A percentile compares a stretch with the other conserved stretches of the same genome.
phyloP scores from a whole-genome alignment of 2,113 vertebrate species.

The Irena cyanogastra region DNA sequence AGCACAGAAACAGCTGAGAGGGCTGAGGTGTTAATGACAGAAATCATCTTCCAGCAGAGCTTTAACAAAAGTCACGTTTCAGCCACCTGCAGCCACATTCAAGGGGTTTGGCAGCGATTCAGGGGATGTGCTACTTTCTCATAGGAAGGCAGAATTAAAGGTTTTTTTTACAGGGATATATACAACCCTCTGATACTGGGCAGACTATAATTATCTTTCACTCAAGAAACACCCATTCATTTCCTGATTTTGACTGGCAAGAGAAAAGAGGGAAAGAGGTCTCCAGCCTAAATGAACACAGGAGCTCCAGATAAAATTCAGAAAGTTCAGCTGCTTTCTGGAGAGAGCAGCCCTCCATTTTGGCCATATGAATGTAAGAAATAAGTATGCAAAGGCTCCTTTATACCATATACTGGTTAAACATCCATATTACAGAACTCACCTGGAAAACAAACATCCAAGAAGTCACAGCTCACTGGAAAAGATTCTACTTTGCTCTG shows the following conservation, averaged over 20 bases:
- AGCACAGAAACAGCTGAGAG: not conserved
- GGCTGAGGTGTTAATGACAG: not conserved
- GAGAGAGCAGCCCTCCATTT: not conserved
- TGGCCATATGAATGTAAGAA: not conserved
- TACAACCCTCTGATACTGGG: not conserved
- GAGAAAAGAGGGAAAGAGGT: not conserved
- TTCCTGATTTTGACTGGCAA: not conserved
- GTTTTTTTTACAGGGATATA: not conserved
- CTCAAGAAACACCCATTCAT: not conserved
- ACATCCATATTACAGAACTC: not conserved
- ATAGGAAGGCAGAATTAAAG: not conserved
- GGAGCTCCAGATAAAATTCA: not conserved
- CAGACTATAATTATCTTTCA: not conserved
- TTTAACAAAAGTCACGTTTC: not conserved
- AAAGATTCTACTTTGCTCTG: not conserved
- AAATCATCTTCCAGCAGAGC: not conserved
- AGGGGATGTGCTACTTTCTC: not conserved
- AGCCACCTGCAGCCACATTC: constrained; percentile 5
- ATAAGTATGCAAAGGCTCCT: not conserved
- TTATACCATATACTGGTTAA: not conserved
- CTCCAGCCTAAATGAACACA: not conserved
- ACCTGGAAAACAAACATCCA: not conserved
- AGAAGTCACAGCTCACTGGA: not conserved
- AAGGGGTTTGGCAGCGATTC: not conserved
- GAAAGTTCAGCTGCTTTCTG: not conserved